Evolutionary conservation across 1,140 invertebrate genomes (phyloP).

Genomic region (Nylanderia fulva): DNA sequence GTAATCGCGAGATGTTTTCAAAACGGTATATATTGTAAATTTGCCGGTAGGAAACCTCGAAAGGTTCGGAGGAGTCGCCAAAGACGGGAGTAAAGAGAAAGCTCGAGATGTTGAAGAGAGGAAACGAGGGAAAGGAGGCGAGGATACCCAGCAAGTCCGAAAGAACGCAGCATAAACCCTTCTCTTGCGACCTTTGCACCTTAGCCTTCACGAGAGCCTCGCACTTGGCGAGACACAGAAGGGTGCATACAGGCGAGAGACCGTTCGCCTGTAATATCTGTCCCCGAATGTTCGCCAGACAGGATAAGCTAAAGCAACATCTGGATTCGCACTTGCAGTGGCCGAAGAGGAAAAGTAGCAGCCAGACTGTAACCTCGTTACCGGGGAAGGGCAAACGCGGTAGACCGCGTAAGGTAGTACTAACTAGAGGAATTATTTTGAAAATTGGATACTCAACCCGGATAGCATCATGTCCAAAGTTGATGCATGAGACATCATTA

Average conservation of each 20-base stretch:
- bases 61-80: slow-evolving; percentile 67
- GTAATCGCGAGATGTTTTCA: not conserved
- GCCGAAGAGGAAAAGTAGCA: slow-evolving; percentile 75
- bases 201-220: slow-evolving; percentile 88
- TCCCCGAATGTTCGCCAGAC: slow-evolving; percentile 89
- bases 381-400: slow-evolving; percentile 79
- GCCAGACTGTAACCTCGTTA: slow-evolving; percentile 26
- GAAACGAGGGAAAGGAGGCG: slow-evolving; percentile 61
- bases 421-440: slow-evolving; percentile 14
- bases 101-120: slow-evolving; percentile 45
- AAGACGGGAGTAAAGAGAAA: slow-evolving; percentile 68
- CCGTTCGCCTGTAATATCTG: slow-evolving; percentile 87
- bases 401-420: slow-evolving; percentile 79
- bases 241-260: slow-evolving; percentile 88
- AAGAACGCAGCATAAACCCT: slow-evolving; percentile 82
- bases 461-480: too few species aligned
- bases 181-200: slow-evolving; percentile 85
- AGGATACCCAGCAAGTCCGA: slow-evolving; percentile 62
- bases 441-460: too few species aligned
- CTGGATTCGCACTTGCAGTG: slow-evolving; percentile 84
- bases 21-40: not conserved
- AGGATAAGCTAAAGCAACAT: slow-evolving; percentile 88
- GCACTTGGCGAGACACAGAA: slow-evolving; percentile 91
- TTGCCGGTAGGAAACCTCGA: slow-evolving; percentile 72
- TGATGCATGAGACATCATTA: too few species aligned